Conservation (phyloP, 1,140 invertebrate species). For the Heliconius congener region DNA sequence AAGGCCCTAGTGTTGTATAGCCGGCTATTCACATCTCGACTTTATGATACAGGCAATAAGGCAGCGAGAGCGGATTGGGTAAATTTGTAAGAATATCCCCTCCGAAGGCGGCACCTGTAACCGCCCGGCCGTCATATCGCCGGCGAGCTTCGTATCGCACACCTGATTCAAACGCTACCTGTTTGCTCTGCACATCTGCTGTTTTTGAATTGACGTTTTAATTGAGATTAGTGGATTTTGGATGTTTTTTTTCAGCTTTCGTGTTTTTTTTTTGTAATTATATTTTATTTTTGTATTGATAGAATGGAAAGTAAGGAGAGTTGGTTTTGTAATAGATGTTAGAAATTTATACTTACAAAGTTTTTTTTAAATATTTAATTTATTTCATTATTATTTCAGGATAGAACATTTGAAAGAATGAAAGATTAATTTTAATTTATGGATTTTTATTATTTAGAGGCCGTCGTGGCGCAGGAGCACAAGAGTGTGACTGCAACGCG, state of each 20-base stretch:
- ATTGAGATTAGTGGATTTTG: slow-evolving; percentile 29
- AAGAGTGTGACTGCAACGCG: no score
- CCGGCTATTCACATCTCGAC: not conserved
- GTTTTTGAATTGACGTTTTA: slow-evolving; percentile 46
- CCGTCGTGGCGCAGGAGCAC: no score
- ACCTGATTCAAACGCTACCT: slow-evolving; percentile 64
- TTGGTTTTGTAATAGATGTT: not conserved
- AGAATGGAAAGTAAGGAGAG: not conserved
- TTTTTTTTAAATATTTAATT: not conserved
- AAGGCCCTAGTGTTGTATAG: slow-evolving; percentile 65
- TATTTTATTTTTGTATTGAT: not conserved
- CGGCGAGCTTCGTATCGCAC: slow-evolving; percentile 57
- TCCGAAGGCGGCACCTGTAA: slow-evolving; percentile 77
- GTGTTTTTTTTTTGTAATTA: not conserved
- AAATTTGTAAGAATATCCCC: slow-evolving; percentile 77
- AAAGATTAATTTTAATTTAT: no score
- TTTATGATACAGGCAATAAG: not conserved
- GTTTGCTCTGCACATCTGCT: slow-evolving; percentile 60
- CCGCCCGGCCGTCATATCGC: slow-evolving; percentile 68
- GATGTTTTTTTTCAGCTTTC: not conserved
- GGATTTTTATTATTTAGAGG: no score
- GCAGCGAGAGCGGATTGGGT: slow-evolving; percentile 23
- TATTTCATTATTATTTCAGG: no score
- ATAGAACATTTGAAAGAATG: no score
- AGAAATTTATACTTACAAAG: not conserved